Conservation (phyloP, 1,140 invertebrate genomes). For the Leptopilina clavipes region DNA sequence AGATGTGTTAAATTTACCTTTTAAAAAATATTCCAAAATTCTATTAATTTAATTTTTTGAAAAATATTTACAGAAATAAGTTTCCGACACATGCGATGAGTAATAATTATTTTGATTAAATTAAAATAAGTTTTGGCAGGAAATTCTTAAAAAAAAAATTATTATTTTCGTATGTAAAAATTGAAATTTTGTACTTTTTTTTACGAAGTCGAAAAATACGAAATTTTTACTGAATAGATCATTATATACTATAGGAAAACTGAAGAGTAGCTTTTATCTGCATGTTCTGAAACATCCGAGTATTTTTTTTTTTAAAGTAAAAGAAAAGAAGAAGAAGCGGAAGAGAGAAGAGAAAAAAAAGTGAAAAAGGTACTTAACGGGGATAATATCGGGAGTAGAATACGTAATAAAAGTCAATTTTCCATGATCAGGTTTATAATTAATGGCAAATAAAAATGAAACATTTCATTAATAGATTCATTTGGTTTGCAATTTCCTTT, state of each 20-base stretch:
- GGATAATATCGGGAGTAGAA: neutral
- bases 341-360: conserved; percentile 2
- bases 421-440: conserved; percentile 1
- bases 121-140: too few relatives aligned
- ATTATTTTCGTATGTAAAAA: neutral
- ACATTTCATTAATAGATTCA: conserved; percentile 6
- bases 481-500: neutral
- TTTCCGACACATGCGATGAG: too few relatives aligned
- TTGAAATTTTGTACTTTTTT: neutral
- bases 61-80: too few relatives aligned
- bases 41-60: too few relatives aligned
- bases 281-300: conserved; percentile 10
- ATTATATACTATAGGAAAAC: neutral
- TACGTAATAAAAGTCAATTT: conserved; percentile 27
- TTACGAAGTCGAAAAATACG: neutral
- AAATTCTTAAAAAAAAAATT: too few relatives aligned
- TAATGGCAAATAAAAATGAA: conserved; percentile 23
- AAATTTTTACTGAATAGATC: neutral
- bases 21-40: too few relatives aligned
- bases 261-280: neutral
- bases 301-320: neutral
- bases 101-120: too few relatives aligned
- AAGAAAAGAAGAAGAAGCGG: neutral
- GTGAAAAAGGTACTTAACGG: neutral
- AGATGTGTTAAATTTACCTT: too few relatives aligned